phyloP scores from a whole-genome alignment of 2,888 invertebrate species.

The Nephrotoma guestfalica region DNA sequence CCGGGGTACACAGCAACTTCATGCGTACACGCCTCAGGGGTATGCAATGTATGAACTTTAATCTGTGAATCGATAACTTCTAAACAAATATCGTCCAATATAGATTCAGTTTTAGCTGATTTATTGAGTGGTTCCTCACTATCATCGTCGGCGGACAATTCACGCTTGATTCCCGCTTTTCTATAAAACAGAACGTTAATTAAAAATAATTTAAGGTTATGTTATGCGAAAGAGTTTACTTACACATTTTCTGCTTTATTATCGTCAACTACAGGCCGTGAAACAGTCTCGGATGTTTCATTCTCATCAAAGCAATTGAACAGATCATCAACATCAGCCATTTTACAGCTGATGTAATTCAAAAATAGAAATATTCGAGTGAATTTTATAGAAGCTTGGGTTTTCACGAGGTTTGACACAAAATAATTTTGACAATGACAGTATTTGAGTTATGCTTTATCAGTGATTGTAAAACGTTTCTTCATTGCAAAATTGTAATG shows the following conservation, averaged over 20 bases:
- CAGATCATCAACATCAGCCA: conserved; percentile 29
- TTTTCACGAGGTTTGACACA: neutral
- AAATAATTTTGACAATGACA: neutral
- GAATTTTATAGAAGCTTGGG: neutral
- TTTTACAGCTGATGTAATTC: conserved; percentile 8
- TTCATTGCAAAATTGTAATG: neutral
- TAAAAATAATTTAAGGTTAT: conserved; percentile 6
- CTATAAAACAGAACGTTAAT: neutral
- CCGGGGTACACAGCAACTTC: conserved; percentile 91
- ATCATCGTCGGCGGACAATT: neutral
- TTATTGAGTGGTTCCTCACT: conserved; percentile 13
- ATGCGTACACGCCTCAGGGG: conserved; percentile 86
- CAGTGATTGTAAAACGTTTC: neutral
- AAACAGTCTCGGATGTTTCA: conserved; percentile 12
- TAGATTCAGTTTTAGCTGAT: conserved; percentile 22
- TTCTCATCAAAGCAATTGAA: conserved; percentile 29
- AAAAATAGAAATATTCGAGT: neutral
- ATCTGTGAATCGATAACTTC: conserved; percentile 68
- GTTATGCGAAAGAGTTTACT: neutral
- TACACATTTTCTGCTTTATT: conserved; percentile 1
- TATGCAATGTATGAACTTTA: conserved; percentile 75
- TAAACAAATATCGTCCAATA: conserved; percentile 39
- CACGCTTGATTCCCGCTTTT: neutral
- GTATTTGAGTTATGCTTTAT: neutral
- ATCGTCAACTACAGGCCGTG: conserved; percentile 13